Percentiles rank a stretch among this genome's conserved stretches.
These are phyloP conservation scores for Drosophila nigromelanica DNA, from an alignment of 1,140 invertebrate species.

Conservation along the genomic window DNA sequence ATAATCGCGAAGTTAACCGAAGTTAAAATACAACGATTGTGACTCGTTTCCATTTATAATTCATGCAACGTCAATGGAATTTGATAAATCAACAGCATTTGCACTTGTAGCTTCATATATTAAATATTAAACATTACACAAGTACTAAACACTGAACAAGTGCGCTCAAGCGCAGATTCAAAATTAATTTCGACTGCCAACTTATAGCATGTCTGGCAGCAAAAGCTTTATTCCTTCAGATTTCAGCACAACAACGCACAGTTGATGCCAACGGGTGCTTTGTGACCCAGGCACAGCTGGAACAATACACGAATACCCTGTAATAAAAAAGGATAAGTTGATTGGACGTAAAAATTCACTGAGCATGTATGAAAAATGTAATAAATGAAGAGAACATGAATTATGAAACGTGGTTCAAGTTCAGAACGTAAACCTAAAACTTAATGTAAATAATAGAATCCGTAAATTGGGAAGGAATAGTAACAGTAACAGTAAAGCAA, in stretches of 20 bases:
- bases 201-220: slow-evolving; percentile 23
- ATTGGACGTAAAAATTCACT: neutral
- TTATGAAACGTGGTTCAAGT: no score
- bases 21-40: neutral
- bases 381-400: no score
- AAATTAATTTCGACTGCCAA: slow-evolving; percentile 72
- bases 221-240: neutral
- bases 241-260: neutral
- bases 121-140: slow-evolving; percentile 44
- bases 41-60: neutral
- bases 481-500: no score
- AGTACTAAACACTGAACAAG: slow-evolving; percentile 24
- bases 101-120: slow-evolving; percentile 21
- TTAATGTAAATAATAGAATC: no score
- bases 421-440: no score
- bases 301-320: slow-evolving; percentile 16
- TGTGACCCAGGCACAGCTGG: slow-evolving; percentile 11
- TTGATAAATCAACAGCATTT: slow-evolving; percentile 10
- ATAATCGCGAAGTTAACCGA: neutral
- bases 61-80: slow-evolving; percentile 6
- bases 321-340: neutral
- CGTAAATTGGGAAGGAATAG: no score
- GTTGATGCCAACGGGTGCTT: slow-evolving; percentile 17
- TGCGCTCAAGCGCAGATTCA: slow-evolving; percentile 47
- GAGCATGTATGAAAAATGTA: no score